These are phyloP conservation scores for Lycocerus yunnanus DNA, from an alignment of 2,888 invertebrate species.

Conservation along the genomic window DNA sequence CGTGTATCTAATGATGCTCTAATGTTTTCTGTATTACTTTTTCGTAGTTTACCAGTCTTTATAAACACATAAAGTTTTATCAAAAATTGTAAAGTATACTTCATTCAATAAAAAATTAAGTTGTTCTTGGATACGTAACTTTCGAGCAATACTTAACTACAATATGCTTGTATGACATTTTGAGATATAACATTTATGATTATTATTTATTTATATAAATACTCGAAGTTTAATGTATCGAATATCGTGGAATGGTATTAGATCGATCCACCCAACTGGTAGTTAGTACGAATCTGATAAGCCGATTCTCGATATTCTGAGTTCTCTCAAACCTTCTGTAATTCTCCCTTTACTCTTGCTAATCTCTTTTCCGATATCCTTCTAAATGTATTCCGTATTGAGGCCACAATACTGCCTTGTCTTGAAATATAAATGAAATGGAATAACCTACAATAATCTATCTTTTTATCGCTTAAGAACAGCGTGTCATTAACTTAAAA, in stretches of 20 bases:
- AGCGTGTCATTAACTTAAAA: slow-evolving; percentile 13
- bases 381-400: slow-evolving; percentile 16
- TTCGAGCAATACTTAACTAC: not conserved
- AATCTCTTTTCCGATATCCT: slow-evolving; percentile 25
- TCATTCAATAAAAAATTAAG: not conserved
- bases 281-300: slow-evolving; percentile 32
- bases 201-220: not conserved
- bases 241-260: slow-evolving; percentile 6
- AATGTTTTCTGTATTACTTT: not conserved
- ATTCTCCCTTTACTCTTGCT: slow-evolving; percentile 9
- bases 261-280: slow-evolving; percentile 24
- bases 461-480: slow-evolving; percentile 15
- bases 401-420: slow-evolving; percentile 13
- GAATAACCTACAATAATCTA: slow-evolving; percentile 19
- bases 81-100: not conserved
- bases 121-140: not conserved
- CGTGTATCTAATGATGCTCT: not conserved
- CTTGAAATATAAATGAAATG: slow-evolving; percentile 18
- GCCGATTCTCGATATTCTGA: slow-evolving; percentile 30
- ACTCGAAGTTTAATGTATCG: slow-evolving; percentile 2
- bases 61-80: not conserved
- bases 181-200: not conserved
- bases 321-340: slow-evolving; percentile 19
- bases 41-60: not conserved
- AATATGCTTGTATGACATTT: not conserved